Conservation (phyloP, 1,140 invertebrate genomes). For the Bacillus rossius region DNA sequence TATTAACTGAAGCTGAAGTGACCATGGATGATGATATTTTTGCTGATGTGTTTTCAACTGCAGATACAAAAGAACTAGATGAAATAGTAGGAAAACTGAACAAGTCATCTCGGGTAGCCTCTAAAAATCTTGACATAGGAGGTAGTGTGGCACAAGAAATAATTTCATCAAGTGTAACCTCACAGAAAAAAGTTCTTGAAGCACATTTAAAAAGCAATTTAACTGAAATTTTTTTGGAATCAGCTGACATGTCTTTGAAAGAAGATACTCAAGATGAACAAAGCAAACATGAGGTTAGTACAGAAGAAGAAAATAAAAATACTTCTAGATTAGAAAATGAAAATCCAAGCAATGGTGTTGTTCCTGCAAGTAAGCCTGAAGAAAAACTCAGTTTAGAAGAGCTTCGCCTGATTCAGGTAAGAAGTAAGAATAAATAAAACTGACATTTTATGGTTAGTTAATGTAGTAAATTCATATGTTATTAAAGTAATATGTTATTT, state of each 20-base stretch:
- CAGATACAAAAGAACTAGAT: conserved; percentile 26
- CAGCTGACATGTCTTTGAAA: conserved; percentile 12
- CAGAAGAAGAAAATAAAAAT: background rate
- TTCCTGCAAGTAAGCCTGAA: background rate
- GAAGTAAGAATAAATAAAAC: background rate
- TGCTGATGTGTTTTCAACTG: conserved; percentile 44
- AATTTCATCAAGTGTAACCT: too few species aligned
- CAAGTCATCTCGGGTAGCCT: background rate
- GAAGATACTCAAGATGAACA: conserved; percentile 2
- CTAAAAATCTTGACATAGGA: conserved; percentile 1
- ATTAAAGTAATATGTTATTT: too few species aligned
- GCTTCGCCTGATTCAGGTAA: background rate
- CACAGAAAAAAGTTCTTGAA: too few species aligned
- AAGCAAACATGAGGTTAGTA: background rate
- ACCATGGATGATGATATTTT: conserved; percentile 36
- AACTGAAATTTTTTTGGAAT: too few species aligned
- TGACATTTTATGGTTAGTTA: too few species aligned
- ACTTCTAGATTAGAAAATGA: background rate
- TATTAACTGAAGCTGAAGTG: conserved; percentile 20
- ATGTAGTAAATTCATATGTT: too few species aligned
- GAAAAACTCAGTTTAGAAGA: background rate
- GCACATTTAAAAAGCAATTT: too few species aligned
- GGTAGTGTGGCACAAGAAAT: too few species aligned
- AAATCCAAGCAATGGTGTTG: background rate
- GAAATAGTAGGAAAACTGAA: background rate